Evolutionary conservation across 2,888 invertebrate genomes (phyloP).

Genomic region (Cryptosula pallasiana): DNA sequence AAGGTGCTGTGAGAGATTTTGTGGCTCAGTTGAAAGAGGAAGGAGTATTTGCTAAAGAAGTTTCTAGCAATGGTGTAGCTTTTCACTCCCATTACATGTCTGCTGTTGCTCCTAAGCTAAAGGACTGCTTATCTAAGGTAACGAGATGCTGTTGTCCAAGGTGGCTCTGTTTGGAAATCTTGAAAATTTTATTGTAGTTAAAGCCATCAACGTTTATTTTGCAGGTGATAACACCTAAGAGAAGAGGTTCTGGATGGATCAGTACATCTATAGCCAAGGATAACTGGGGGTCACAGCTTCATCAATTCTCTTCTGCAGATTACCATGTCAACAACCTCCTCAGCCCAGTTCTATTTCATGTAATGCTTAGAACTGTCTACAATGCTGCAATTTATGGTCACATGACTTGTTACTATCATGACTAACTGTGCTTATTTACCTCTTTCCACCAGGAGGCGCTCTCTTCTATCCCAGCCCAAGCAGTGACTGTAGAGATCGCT

Average conservation of each 20-base stretch:
- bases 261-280: constrained; percentile 85
- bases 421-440: too few species aligned
- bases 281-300: constrained; percentile 72
- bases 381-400: too few species aligned
- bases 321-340: constrained; percentile 95
- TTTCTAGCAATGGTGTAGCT: constrained; percentile 49
- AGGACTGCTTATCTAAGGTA: constrained; percentile 44
- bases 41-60: constrained; percentile 50
- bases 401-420: too few species aligned
- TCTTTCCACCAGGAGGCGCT: constrained; percentile 63
- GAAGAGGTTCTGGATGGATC: constrained; percentile 78
- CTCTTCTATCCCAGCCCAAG: constrained; percentile 75
- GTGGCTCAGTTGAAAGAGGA: constrained; percentile 45
- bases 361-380: too few species aligned
- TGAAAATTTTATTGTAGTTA: too few species aligned
- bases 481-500: constrained; percentile 84
- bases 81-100: constrained; percentile 53
- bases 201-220: too few species aligned
- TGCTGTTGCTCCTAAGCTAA: constrained; percentile 44
- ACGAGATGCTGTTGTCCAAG: too few species aligned
- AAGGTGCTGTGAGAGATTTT: constrained; percentile 51
- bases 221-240: constrained; percentile 73
- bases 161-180: too few species aligned
- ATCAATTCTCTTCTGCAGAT: constrained; percentile 77
- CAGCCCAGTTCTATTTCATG: constrained; percentile 83